These are phyloP conservation scores for Zoanthus solanderi DNA, from an alignment of 92 coral and sea anemone genomes.

Conservation along the genomic window DNA sequence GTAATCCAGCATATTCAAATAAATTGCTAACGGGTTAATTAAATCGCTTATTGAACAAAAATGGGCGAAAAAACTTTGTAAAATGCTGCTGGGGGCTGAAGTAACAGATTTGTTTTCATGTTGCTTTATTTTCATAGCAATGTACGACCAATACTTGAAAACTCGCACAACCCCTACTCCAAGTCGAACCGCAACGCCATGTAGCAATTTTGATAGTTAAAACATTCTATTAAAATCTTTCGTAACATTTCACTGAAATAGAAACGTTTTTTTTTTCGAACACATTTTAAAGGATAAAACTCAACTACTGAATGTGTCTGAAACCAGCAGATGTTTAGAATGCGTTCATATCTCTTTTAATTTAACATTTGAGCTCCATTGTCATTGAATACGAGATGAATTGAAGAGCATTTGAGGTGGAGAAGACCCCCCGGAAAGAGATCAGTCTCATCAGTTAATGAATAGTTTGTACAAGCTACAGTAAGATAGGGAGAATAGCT, in stretches of 20 bases:
- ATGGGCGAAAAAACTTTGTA: no score
- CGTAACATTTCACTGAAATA: not conserved
- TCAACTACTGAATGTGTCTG: not conserved
- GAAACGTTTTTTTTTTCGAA: not conserved
- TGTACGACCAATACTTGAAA: no score
- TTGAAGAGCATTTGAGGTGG: not conserved
- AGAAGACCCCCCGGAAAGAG: not conserved
- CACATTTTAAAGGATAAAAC: not conserved
- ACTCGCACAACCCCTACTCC: no score
- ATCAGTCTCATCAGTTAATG: not conserved
- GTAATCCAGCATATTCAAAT: no score
- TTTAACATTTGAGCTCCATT: not conserved
- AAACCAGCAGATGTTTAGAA: not conserved
- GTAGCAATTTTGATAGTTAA: no score
- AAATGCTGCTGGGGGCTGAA: no score
- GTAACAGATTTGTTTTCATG: no score
- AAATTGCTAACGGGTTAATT: no score
- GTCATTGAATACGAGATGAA: not conserved
- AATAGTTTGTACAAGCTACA: not conserved
- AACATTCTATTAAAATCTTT: not conserved
- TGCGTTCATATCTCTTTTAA: not conserved
- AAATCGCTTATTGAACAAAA: no score
- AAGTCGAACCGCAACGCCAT: no score
- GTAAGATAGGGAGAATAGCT: not conserved
- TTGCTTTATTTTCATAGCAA: no score